Evolutionary conservation across 1,140 invertebrate species (phyloP).

Genomic region (Teleopsis dalmanni): DNA sequence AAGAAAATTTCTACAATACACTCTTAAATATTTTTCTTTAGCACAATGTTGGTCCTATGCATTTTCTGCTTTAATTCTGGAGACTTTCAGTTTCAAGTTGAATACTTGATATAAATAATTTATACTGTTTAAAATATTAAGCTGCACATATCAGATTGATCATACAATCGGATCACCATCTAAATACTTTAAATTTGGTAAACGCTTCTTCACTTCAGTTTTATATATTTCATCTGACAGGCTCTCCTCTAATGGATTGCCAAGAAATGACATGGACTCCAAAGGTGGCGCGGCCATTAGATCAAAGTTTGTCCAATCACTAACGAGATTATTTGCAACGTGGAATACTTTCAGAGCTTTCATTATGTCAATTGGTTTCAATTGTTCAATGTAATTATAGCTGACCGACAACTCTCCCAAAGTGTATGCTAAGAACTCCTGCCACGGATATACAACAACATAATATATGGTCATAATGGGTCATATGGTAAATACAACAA

Average conservation of each 20-base stretch:
- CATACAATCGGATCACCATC: slow-evolving; percentile 70
- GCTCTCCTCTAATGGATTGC: slow-evolving; percentile 77
- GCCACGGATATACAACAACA: too few relatives aligned
- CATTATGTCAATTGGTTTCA: slow-evolving; percentile 76
- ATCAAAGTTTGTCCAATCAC: slow-evolving; percentile 81
- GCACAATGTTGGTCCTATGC: too few relatives aligned
- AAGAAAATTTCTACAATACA: too few relatives aligned
- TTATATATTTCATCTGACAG: slow-evolving; percentile 64
- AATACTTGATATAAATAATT: too few relatives aligned
- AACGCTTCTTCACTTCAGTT: slow-evolving; percentile 60
- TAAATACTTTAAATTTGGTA: slow-evolving; percentile 76
- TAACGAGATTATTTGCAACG: slow-evolving; percentile 82
- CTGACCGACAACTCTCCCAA: slow-evolving; percentile 91
- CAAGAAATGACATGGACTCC: slow-evolving; percentile 69
- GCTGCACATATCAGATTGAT: too few relatives aligned
- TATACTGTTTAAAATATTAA: too few relatives aligned
- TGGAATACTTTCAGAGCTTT: slow-evolving; percentile 77
- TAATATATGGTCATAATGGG: too few relatives aligned
- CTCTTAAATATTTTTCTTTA: too few relatives aligned
- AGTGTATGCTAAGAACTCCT: slow-evolving; percentile 77
- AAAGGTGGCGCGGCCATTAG: slow-evolving; percentile 56
- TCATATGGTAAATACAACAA: too few relatives aligned
- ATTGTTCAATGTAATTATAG: slow-evolving; percentile 88
- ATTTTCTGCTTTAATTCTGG: too few relatives aligned
- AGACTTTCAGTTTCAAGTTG: too few relatives aligned